Evolutionary conservation across 2,888 invertebrate species (phyloP).

Genomic region (Eristalis intricaria): DNA sequence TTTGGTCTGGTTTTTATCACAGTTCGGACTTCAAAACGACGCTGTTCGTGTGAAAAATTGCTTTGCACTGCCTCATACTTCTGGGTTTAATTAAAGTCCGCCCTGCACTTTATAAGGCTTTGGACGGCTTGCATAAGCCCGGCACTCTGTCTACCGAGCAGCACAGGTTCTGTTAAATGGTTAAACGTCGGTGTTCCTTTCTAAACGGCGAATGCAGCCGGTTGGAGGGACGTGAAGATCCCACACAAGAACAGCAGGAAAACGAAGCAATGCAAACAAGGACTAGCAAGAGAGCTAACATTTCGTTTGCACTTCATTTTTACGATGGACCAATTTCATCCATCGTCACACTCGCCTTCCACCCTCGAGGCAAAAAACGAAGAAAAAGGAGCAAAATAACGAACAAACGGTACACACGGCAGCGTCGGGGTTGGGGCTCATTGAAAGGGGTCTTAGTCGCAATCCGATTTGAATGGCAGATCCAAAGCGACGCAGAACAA

Average conservation of each 20-base stretch:
- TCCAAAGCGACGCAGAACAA: constrained; percentile 56
- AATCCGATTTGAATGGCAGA: constrained; percentile 60
- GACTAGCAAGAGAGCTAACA: constrained; percentile 48
- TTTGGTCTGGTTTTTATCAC: neutral
- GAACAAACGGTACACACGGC: constrained; percentile 12
- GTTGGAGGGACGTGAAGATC: neutral
- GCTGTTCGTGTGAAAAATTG: constrained; percentile 43
- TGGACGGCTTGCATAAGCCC: constrained; percentile 6
- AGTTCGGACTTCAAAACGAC: neutral
- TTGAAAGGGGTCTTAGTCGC: constrained; percentile 39
- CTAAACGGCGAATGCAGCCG: constrained; percentile 36
- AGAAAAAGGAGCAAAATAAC: neutral
- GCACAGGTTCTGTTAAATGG: constrained; percentile 36
- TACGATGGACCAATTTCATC: constrained; percentile 68
- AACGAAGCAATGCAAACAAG: constrained; percentile 54
- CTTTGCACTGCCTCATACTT: constrained; percentile 51
- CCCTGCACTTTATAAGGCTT: constrained; percentile 46
- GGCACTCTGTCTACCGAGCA: neutral
- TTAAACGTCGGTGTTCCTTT: constrained; percentile 51
- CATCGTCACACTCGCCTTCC: constrained; percentile 53
- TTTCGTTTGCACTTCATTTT: constrained; percentile 70
- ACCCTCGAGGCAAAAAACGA: neutral
- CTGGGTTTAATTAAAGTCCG: constrained; percentile 65
- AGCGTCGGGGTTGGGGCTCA: constrained; percentile 11
- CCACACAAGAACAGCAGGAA: constrained; percentile 26